Conservation (phyloP, 1,140 invertebrate genomes). For the Drosophila bocki region DNA sequence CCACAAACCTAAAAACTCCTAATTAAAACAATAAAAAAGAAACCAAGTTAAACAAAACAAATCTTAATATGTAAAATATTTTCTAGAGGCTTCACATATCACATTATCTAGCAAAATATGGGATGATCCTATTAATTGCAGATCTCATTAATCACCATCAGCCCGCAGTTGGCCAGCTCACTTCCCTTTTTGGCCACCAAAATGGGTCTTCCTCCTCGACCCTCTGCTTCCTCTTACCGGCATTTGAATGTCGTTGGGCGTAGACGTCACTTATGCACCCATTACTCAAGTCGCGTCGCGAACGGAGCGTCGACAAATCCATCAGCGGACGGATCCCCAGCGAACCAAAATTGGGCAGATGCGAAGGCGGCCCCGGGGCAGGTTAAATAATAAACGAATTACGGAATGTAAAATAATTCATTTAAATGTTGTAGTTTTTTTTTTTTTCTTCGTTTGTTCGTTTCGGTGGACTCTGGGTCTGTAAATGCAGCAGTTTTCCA, state of each 20-base stretch:
- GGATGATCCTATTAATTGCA: conserved; percentile 46
- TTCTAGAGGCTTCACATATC: background rate
- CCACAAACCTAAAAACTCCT: background rate
- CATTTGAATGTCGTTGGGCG: conserved; percentile 52
- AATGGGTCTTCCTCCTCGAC: conserved; percentile 4
- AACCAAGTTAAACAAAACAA: background rate
- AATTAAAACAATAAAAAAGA: background rate
- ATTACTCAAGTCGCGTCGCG: conserved; percentile 70
- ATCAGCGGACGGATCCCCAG: conserved; percentile 43
- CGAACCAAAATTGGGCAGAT: conserved; percentile 33
- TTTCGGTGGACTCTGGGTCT: conserved; percentile 13
- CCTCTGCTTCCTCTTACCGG: background rate
- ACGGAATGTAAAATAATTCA: conserved; percentile 66
- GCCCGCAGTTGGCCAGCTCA: conserved; percentile 26
- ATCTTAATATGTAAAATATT: background rate
- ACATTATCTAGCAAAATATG: background rate
- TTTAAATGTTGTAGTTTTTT: conserved; percentile 56
- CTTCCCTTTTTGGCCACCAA: conserved; percentile 21
- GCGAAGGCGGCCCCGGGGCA: conserved; percentile 34
- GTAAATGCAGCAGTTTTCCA: conserved; percentile 79
- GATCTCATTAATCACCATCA: conserved; percentile 46
- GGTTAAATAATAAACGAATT: conserved; percentile 76
- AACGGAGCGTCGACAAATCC: conserved; percentile 66
- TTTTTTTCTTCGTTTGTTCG: background rate
- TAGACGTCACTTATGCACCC: conserved; percentile 68